Evolutionary conservation across 2,113 vertebrate species (phyloP), one percentile per base, ranked within the genome.

Genomic region (Tachysurus fulvidraco): DNA sequence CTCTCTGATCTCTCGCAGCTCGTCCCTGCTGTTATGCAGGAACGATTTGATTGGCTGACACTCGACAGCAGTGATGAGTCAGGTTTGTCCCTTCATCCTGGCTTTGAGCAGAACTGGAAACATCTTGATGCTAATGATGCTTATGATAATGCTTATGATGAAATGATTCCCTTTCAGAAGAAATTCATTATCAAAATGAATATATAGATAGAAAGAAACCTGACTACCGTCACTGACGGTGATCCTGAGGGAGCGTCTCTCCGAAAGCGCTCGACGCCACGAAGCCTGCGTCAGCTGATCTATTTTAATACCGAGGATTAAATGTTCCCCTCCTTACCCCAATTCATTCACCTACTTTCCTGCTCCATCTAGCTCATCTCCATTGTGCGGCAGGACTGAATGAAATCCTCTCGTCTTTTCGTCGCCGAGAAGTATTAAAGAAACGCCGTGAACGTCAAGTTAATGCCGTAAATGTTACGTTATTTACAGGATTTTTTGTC

Each of bases 61-160:
- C 28, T 89, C 81, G 91, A 92, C 93, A 93, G 95, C 93, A 94
- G 93, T 88, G 92, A 88, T 95, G 94, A 95, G 91, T 95, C 94
- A 95, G 92, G 88, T 62, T 81, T 54, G 81, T 86, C 84, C 86
- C 83, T 54, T 6, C 44, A 67, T 57, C 25, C 55, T 21, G 64
- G 5, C 5, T 55, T 62, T 57, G 5, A 71, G 67, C 14, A 46
- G 36, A 74, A 83, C n/a, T 82, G 16, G 0, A 0, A 28, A 76
- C 41, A 55, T 30, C 50, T 57, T 44, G 21, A 55, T 44, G 85
- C 17, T 41, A 11, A n/a, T n/a, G n/a, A n/a, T n/a, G n/a, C n/a
- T n/a, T n/a, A n/a, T n/a, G n/a, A n/a, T n/a, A n/a, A n/a, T n/a
- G n/a, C n/a, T n/a, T 36, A 36, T 36, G 52, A 69, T 62, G 25